These are phyloP conservation scores for Tautogolabrus adspersus DNA, from an alignment of 2,113 vertebrate genomes.

Conservation along the genomic window DNA sequence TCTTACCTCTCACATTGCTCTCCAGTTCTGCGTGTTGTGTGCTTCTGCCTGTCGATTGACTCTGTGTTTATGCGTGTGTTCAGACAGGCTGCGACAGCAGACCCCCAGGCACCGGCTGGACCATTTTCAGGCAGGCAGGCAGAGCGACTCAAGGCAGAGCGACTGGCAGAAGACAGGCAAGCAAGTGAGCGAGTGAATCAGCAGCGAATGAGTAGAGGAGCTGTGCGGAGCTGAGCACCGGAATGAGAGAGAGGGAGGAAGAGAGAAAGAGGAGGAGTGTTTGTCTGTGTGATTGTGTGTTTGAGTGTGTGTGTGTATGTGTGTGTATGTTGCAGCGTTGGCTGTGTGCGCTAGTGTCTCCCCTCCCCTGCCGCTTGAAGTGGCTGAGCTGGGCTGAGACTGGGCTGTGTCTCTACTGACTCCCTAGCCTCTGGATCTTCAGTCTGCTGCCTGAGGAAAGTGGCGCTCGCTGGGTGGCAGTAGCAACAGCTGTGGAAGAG, in stretches of 20 bases:
- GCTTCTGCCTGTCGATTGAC: slow-evolving; percentile 68
- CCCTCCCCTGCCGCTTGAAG: slow-evolving; percentile 74
- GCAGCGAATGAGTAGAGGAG: slow-evolving; percentile 78
- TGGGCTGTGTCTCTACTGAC: slow-evolving; percentile 69
- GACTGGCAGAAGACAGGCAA: slow-evolving; percentile 75
- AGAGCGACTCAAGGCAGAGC: slow-evolving; percentile 76
- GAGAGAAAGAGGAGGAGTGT: slow-evolving; percentile 62
- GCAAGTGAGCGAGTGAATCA: slow-evolving; percentile 75
- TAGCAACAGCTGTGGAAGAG: slow-evolving; percentile 79
- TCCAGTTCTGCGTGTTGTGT: slow-evolving; percentile 64
- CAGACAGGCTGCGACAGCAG: slow-evolving; percentile 85
- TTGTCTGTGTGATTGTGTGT: slow-evolving; percentile 42
- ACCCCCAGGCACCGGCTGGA: slow-evolving; percentile 87
- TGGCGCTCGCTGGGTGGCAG: slow-evolving; percentile 72
- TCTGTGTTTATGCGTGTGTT: slow-evolving; percentile 75
- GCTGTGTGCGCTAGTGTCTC: slow-evolving; percentile 77
- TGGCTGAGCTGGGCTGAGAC: slow-evolving; percentile 66
- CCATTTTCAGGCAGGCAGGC: slow-evolving; percentile 83
- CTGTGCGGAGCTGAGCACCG: slow-evolving; percentile 69
- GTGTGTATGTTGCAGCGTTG: slow-evolving; percentile 68
- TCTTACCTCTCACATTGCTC: slow-evolving; percentile 86
- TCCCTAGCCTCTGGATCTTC: slow-evolving; percentile 72
- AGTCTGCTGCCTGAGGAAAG: slow-evolving; percentile 74
- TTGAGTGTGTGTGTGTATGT: slow-evolving; percentile 33
- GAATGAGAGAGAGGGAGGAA: slow-evolving; percentile 57